Conservation (phyloP, 2,113 vertebrate genomes). For the Gobiocypris rarus region DNA sequence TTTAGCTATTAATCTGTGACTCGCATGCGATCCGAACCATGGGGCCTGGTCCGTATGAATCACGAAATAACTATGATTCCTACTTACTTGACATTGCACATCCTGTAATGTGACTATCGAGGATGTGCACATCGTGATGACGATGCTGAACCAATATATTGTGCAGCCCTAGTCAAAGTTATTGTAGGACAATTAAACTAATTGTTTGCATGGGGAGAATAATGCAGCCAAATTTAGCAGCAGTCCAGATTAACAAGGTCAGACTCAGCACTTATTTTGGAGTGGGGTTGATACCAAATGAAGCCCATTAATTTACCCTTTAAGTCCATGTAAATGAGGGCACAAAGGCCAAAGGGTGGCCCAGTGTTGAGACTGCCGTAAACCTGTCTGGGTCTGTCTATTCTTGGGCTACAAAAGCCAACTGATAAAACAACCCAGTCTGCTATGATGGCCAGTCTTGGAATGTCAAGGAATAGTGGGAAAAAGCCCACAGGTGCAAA, state of each 20-base stretch:
- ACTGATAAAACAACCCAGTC: slow-evolving; percentile 49
- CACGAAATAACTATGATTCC: no score
- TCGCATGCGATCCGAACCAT: no score
- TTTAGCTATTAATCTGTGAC: no score
- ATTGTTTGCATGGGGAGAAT: background rate
- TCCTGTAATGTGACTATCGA: no score
- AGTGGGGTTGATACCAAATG: slow-evolving; percentile 32
- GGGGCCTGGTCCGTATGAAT: no score
- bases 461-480: background rate
- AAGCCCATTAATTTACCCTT: slow-evolving; percentile 22
- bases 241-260: slow-evolving; percentile 32
- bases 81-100: no score
- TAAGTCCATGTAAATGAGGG: slow-evolving; percentile 32
- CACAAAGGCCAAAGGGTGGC: slow-evolving; percentile 38
- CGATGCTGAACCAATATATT: no score
- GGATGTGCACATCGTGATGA: no score
- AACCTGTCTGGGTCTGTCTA: slow-evolving; percentile 47
- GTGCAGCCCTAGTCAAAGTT: no score
- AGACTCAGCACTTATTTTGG: slow-evolving; percentile 26
- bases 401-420: slow-evolving; percentile 36
- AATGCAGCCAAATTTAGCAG: slow-evolving; percentile 16
- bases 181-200: background rate
- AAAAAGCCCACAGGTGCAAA: background rate
- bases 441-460: background rate
- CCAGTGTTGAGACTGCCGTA: slow-evolving; percentile 21